A percentile compares a stretch with the other conserved stretches of the same genome.
Evolutionary conservation across 2,888 invertebrate species (phyloP).

Genomic region (Sacculina carcini): DNA sequence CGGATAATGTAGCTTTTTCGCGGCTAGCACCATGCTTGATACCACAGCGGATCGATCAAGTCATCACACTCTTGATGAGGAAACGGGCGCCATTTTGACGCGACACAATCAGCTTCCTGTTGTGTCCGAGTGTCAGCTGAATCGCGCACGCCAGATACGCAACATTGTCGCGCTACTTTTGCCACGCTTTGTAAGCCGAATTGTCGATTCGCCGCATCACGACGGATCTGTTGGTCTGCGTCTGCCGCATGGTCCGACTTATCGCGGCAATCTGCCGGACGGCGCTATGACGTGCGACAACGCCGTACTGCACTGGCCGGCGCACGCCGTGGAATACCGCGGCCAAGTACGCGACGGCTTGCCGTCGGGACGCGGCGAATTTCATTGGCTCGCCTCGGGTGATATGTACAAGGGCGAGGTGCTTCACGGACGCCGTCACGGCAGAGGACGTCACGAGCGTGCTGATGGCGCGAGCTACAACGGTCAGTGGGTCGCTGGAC

Average conservation of each 20-base stretch:
- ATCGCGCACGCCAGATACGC: too few relatives aligned
- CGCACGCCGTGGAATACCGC: constrained; percentile 32
- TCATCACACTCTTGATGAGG: too few relatives aligned
- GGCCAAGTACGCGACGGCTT: constrained; percentile 31
- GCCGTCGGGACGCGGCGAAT: constrained; percentile 31
- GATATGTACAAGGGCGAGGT: constrained; percentile 29
- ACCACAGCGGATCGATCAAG: too few relatives aligned
- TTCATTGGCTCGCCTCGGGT: constrained; percentile 30
- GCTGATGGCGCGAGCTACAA: constrained; percentile 25
- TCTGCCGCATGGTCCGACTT: constrained; percentile 28
- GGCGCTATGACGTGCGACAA: constrained; percentile 30
- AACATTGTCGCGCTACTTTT: background rate
- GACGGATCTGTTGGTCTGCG: constrained; percentile 27
- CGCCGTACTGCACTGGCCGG: constrained; percentile 31
- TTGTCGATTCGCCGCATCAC: background rate
- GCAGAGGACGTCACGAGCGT: constrained; percentile 23
- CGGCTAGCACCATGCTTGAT: too few relatives aligned
- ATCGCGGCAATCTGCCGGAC: constrained; percentile 29
- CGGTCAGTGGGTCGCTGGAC: background rate
- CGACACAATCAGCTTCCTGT: too few relatives aligned
- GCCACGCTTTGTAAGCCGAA: background rate
- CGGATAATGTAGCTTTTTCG: too few relatives aligned
- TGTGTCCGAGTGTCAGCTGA: too few relatives aligned
- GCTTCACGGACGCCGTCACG: constrained; percentile 28
- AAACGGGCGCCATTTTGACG: too few relatives aligned